Percentiles rank a stretch among this genome's conserved stretches.
phyloP scores from a whole-genome alignment of 2,888 invertebrate genomes.

The Pegoplata infirma region DNA sequence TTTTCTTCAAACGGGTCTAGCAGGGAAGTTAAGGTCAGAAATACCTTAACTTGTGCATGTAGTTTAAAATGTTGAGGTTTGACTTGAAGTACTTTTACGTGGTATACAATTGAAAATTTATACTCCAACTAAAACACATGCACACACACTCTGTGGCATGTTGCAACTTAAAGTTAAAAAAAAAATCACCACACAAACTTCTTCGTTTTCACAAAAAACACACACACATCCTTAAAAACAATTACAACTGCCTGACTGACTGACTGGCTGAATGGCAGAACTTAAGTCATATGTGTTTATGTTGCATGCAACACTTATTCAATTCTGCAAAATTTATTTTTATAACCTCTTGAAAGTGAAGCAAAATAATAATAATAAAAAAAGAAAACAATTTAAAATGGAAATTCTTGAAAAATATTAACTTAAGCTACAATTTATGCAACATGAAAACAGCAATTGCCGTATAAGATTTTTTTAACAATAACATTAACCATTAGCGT shows the following conservation, averaged over 20 bases:
- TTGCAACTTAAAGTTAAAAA: neutral
- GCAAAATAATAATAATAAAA: neutral
- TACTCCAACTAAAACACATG: neutral
- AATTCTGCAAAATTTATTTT: constrained; percentile 48
- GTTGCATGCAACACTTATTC: constrained; percentile 51
- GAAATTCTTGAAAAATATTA: constrained; percentile 13
- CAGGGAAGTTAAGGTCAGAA: neutral
- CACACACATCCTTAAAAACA: neutral
- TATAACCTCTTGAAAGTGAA: constrained; percentile 36
- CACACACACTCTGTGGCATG: neutral
- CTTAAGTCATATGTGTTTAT: constrained; percentile 19
- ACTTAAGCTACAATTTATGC: constrained; percentile 25
- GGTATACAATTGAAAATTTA: constrained; percentile 26
- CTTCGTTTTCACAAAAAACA: neutral
- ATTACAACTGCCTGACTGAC: neutral
- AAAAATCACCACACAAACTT: neutral
- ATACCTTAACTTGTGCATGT: neutral
- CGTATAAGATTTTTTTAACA: neutral
- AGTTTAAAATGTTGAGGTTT: constrained; percentile 36
- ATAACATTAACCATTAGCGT: neutral
- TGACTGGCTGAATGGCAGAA: constrained; percentile 12
- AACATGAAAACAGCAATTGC: constrained; percentile 14
- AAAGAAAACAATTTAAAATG: constrained; percentile 27
- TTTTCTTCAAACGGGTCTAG: too few species aligned
- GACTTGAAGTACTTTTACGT: constrained; percentile 41